Base-by-base conservation (phyloP, 2,113 vertebrate species). In the Neodon shergylaensis region DNA sequence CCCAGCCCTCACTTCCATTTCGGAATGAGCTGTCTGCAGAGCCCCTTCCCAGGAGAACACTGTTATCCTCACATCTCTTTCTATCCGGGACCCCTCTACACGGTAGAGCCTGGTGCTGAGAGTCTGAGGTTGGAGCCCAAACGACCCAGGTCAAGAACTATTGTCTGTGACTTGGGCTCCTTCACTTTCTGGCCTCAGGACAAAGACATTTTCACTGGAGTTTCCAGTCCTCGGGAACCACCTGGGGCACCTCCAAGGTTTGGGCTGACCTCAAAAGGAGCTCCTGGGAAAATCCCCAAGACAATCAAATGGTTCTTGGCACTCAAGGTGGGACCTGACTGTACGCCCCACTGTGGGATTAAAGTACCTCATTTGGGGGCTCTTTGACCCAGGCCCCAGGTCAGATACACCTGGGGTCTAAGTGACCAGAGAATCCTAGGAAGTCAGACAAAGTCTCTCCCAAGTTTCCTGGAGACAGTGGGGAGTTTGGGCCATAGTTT, bases 191-290 rank as follows among this genome's bases (percentile, higher is more conserved):
- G 63, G 65, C 42, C 58, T 77, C 28, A 44, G 58, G 58, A 52
- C 36, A 52, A n/a, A 90, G 44, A 22, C 70, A 42, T 68, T 5
- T 85, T 77, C 24, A 5, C 31, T 52, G 28, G 17, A 6, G 8
- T 81, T 90, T 39, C 74, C 76, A n/a, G n/a, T 74, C 84, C 65
- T 74, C 58, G 92, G 85, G 76, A 96, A 95, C 65, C 84, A 93
- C 84, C 54, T 42, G 49, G 79, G 90, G 63, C 73, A 52, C 44
- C 78, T 65, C 65, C 42, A 1, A 0, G 63, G 58, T n/a, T 42
- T n/a, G 5, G 4, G 72, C 33, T n/a, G 31, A 72, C 14, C 61
- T 91, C 77, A 63, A 66, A 66, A 39, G 31, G 52, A 72, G 52
- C 19, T 21, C 10, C 79, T 88, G 61, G 93, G 76, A 84, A 96